Percentiles rank a stretch among this genome's conserved stretches.
phyloP scores from a whole-genome alignment of 2,888 invertebrate species.

The Noctua janthe region DNA sequence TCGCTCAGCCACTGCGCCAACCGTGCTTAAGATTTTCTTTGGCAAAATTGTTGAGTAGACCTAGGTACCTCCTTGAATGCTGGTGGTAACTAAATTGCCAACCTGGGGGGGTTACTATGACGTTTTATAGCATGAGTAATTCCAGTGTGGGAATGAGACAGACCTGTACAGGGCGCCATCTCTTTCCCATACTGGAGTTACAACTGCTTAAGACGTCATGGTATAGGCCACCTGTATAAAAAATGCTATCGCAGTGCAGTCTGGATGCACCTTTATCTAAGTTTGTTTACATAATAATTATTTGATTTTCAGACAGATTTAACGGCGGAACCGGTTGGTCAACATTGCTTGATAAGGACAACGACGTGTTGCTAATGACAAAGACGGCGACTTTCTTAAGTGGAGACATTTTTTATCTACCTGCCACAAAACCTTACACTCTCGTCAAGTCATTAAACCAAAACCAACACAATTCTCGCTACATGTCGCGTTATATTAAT shows the following conservation, averaged over 20 bases:
- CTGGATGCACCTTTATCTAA: not conserved
- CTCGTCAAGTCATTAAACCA: conserved; percentile 22
- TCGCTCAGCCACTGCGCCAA: no score
- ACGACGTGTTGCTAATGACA: conserved; percentile 49
- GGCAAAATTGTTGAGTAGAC: no score
- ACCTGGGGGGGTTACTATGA: no score
- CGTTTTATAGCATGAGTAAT: no score
- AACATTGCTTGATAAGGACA: conserved; percentile 53
- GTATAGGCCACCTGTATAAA: no score
- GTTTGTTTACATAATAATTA: not conserved
- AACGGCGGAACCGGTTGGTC: conserved; percentile 60
- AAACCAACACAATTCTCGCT: fast-evolving
- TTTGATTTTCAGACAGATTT: conserved; percentile 28
- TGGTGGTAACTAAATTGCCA: no score
- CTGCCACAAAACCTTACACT: not conserved
- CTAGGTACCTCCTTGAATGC: no score
- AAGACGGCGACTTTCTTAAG: conserved; percentile 33
- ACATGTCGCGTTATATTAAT: not conserved
- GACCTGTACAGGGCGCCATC: no score
- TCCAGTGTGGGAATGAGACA: no score
- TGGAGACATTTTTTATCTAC: conserved; percentile 41
- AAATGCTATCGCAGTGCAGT: not conserved
- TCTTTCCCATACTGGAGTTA: no score
- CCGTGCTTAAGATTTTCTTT: no score
- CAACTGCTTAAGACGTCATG: no score